Evolutionary conservation across 2,113 vertebrate species (phyloP), one percentile per base, ranked within the genome.

Genomic region (Pterocles gutturalis): DNA sequence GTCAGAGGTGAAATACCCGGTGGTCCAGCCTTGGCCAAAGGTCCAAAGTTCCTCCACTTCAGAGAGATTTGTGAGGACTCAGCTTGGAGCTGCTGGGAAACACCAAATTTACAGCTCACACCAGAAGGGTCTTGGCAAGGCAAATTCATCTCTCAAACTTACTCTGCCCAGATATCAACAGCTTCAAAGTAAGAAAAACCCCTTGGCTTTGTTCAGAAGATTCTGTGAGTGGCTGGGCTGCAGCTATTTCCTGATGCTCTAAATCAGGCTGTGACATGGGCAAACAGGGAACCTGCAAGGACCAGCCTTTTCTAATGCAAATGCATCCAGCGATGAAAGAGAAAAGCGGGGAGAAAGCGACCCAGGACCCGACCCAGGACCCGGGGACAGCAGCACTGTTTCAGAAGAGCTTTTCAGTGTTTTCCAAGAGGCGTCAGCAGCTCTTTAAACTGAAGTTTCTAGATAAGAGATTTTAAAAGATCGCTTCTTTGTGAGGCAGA

Each of bases 391-490:
- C 76, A 78, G 71, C 38, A 9, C 29, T 17, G 17, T 34, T 87
- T 79, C 95, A 76, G 72, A 81, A 89, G 90, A 82, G 81, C 83
- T 93, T 96, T 96, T 97, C 87, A 96, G 41, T 46, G 19, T 75
- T 87, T 84, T 97, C 94, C 91, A 94, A 94, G 91, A 91, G 88
- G 92, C 71, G 8, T 91, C 95, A 96, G 80, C 77, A 86, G 69
- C 80, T 76, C 77, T 97, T 97, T 94, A 79, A 96, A 95, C 46
- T 17, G 48, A 84, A 95, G 45, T 89, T 84, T 87, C 92, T 31
- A 84, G 97, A 97, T 97, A 97, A 97, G 89, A 87, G 83, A 92
- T 82, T 95, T 89, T 64, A 61, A 96, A 95, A 96, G 80, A 89
- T 87, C 83, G 26, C 36, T 76, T 65, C 83, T 91, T 97, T 97